Percentiles rank a stretch among this genome's conserved stretches.
phyloP scores from a whole-genome alignment of 2,888 invertebrate genomes.

The Stenichneumon culpator region DNA sequence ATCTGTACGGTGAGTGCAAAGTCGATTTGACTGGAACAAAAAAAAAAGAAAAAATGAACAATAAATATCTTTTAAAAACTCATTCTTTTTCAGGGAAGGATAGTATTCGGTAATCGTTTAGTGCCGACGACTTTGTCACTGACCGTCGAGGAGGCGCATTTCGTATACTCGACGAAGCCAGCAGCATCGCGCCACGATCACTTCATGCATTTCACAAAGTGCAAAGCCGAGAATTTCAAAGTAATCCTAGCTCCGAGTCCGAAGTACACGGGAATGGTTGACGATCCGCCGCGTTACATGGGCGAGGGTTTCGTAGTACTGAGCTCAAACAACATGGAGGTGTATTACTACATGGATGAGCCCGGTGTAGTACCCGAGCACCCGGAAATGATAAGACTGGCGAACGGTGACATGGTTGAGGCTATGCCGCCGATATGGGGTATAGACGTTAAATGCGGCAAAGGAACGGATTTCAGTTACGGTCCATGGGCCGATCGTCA shows the following conservation, averaged over 20 bases:
- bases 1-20: conserved; percentile 90
- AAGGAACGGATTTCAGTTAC: conserved; percentile 98
- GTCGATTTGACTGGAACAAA: background rate
- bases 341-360: conserved; percentile 99
- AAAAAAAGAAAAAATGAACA: conserved; percentile 1
- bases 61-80: background rate
- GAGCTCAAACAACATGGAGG: conserved; percentile 97
- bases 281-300: conserved; percentile 98
- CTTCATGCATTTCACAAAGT: conserved; percentile 98
- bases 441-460: conserved; percentile 97
- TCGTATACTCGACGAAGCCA: conserved; percentile 97
- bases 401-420: conserved; percentile 97
- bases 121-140: conserved; percentile 97
- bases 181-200: conserved; percentile 97
- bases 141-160: conserved; percentile 97
- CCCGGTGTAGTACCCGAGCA: conserved; percentile 96
- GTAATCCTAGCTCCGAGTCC: conserved; percentile 98
- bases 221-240: conserved; percentile 97
- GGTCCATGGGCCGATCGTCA: conserved; percentile 99
- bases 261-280: conserved; percentile 96
- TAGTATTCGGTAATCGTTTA: conserved; percentile 97
- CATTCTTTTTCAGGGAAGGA: conserved; percentile 89
- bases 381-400: conserved; percentile 94
- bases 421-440: conserved; percentile 98
- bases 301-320: conserved; percentile 99